A percentile compares a stretch with the other conserved stretches of the same genome.
Evolutionary conservation across 2,113 vertebrate species (phyloP).

Genomic region (Phrynosoma platyrhinos): DNA sequence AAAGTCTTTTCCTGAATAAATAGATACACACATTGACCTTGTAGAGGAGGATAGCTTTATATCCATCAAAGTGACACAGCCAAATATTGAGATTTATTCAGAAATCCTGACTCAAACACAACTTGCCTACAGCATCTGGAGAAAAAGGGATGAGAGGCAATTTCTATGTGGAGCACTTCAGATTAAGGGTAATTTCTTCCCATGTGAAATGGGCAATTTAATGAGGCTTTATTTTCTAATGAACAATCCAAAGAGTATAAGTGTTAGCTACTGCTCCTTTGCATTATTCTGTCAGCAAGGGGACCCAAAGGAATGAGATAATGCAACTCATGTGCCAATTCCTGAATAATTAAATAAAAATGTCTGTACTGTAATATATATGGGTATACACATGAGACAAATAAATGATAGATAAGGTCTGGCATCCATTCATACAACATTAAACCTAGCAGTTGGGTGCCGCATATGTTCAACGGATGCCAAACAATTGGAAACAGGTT

Average conservation of each 20-base stretch:
- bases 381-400: conserved; percentile 69
- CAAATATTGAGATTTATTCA: conserved; percentile 50
- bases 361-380: conserved; percentile 71
- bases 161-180: conserved; percentile 41
- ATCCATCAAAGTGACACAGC: conserved; percentile 61
- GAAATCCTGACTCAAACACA: conserved; percentile 58
- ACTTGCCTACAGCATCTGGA: conserved; percentile 53
- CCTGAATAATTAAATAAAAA: conserved; percentile 84
- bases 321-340: conserved; percentile 75
- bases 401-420: conserved; percentile 80
- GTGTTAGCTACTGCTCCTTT: conserved; percentile 64
- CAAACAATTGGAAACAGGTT: conserved; percentile 61
- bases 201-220: conserved; percentile 43
- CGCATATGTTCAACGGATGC: conserved; percentile 66
- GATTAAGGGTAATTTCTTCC: conserved; percentile 53
- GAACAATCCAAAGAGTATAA: conserved; percentile 41
- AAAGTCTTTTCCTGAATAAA: conserved; percentile 57
- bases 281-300: conserved; percentile 65
- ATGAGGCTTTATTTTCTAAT: conserved; percentile 51
- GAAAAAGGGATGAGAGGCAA: conserved; percentile 37
- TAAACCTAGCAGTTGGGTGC: conserved; percentile 62
- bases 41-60: conserved; percentile 48
- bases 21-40: conserved; percentile 51
- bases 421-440: conserved; percentile 72
- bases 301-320: conserved; percentile 73